Evolutionary conservation across 37 sponge, comb jelly and placozoan species (phyloP).

Genomic region (Spongia lamella): DNA sequence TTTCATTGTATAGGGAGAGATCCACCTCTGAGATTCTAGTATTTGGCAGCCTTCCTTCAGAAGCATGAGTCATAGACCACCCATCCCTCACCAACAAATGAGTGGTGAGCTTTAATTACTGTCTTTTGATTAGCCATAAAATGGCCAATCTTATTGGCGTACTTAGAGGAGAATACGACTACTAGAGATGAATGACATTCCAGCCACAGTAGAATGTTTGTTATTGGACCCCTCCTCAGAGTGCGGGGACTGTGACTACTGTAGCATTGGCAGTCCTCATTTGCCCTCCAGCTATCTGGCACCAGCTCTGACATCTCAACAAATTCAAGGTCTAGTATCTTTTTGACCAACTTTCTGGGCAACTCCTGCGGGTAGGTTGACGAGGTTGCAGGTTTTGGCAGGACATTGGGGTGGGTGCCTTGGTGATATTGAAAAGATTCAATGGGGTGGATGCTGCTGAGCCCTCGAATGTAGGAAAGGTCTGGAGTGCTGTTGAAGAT

Average conservation of each 20-base stretch:
- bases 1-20: conserved; percentile 22
- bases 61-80: background rate
- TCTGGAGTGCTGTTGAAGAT: no score
- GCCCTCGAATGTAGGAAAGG: no score
- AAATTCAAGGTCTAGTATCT: conserved; percentile 21
- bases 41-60: background rate
- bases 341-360: background rate
- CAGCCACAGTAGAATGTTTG: background rate
- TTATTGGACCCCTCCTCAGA: background rate
- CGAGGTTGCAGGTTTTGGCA: no score
- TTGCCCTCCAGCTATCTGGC: conserved; percentile 26
- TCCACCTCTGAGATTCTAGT: conserved; percentile 13
- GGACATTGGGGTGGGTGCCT: no score
- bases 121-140: background rate
- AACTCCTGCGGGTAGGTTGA: no score
- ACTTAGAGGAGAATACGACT: background rate
- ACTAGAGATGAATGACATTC: background rate
- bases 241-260: background rate
- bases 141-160: background rate
- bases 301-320: conserved; percentile 29
- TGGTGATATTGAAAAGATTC: no score
- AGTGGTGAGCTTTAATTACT: background rate
- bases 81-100: background rate
- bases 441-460: no score
- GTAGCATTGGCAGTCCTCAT: conserved; percentile 3